Evolutionary conservation across 2,888 invertebrate genomes (phyloP).

Genomic region (Linnaemya tessellans): DNA sequence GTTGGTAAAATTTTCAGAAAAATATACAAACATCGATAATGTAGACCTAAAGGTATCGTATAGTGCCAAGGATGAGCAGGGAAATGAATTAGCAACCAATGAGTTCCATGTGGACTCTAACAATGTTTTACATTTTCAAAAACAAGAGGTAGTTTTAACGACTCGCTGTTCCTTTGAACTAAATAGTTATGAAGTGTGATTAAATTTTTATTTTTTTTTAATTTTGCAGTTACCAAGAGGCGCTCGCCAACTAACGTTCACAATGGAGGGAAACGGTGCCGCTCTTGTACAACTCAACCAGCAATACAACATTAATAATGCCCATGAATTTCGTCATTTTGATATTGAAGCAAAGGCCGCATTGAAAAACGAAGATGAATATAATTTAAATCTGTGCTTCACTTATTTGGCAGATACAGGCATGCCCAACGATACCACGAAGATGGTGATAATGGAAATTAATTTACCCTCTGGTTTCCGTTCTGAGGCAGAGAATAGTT

Average conservation of each 20-base stretch:
- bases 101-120: conserved; percentile 85
- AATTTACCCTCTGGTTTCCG: conserved; percentile 92
- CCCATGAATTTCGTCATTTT: conserved; percentile 88
- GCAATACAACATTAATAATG: conserved; percentile 91
- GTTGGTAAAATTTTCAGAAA: conserved; percentile 86
- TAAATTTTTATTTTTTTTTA: background rate
- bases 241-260: conserved; percentile 87
- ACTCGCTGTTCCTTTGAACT: background rate
- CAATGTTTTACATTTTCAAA: conserved; percentile 91
- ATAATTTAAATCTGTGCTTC: conserved; percentile 4
- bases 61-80: conserved; percentile 27
- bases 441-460: conserved; percentile 88
- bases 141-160: conserved; percentile 85
- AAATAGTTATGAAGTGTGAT: background rate
- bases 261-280: conserved; percentile 90
- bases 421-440: background rate
- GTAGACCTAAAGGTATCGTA: conserved; percentile 32
- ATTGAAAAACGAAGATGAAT: background rate
- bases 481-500: conserved; percentile 37
- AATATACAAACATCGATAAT: conserved; percentile 80
- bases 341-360: background rate
- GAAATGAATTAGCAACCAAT: conserved; percentile 25
- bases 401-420: background rate
- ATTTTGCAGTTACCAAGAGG: conserved; percentile 44
- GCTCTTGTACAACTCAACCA: conserved; percentile 90